Evolutionary conservation across 2,888 invertebrate species (phyloP).

Genomic region (Scotopteryx bipunctaria): DNA sequence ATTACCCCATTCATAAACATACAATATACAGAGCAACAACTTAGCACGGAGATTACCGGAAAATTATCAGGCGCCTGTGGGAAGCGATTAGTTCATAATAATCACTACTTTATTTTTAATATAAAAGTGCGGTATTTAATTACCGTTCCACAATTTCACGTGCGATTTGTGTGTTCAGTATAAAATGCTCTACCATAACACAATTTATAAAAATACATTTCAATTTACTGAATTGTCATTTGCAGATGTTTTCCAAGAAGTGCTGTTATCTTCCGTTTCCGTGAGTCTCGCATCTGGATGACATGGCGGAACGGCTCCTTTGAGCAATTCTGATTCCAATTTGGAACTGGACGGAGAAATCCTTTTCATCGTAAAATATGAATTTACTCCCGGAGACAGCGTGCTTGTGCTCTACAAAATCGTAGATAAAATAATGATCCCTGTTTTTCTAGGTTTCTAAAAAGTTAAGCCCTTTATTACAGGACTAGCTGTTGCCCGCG

Average conservation of each 20-base stretch:
- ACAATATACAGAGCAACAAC: conserved; percentile 37
- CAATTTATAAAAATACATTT: background rate
- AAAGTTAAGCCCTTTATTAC: no score
- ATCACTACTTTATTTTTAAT: no score
- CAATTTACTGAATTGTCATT: conserved; percentile 8
- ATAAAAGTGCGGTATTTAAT: background rate
- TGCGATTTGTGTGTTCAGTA: no score
- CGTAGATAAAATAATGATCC: conserved; percentile 10
- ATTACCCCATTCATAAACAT: conserved; percentile 63
- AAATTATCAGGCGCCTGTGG: conserved; percentile 12
- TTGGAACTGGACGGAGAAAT: conserved; percentile 42
- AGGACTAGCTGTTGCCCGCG: no score
- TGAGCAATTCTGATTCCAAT: conserved; percentile 44
- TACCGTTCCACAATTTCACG: background rate
- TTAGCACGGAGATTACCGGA: conserved; percentile 19
- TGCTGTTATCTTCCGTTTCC: conserved; percentile 21
- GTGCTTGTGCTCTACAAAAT: conserved; percentile 44
- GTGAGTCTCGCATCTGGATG: conserved; percentile 24
- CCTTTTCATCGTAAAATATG: conserved; percentile 44
- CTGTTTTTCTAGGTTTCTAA: no score
- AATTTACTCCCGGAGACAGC: conserved; percentile 39
- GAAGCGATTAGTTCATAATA: conserved; percentile 5
- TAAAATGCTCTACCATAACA: background rate
- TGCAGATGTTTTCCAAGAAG: background rate
- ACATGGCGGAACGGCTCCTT: conserved; percentile 40